These are phyloP conservation scores for Mus musculus DNA, from an alignment of 2,113 vertebrate genomes.

Conservation along the genomic window DNA sequence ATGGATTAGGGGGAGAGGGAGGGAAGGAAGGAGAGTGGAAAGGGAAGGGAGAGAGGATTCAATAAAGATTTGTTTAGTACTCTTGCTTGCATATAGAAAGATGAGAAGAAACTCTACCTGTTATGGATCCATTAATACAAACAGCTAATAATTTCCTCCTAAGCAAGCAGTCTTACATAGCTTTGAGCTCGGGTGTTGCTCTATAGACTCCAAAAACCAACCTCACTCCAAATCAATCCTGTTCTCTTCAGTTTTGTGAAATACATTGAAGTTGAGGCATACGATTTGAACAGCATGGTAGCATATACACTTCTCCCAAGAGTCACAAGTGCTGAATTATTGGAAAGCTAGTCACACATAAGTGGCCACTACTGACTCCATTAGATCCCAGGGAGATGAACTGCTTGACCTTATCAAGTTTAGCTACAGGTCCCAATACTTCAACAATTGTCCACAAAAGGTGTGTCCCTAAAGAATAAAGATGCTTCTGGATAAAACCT, in stretches of 20 bases:
- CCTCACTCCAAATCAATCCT: background rate
- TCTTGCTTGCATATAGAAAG: background rate
- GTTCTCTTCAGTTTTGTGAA: background rate
- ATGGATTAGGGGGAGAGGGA: background rate
- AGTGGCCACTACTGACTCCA: background rate
- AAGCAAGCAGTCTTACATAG: background rate
- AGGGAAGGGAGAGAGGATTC: rapidly evolving
- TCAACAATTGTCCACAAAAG: background rate
- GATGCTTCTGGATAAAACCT: background rate
- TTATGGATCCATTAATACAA: background rate
- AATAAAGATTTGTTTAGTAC: background rate
- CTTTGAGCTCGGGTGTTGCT: background rate
- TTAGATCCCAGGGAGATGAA: background rate
- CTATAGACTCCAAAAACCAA: background rate
- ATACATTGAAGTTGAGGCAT: background rate
- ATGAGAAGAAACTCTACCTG: background rate
- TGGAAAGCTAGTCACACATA: background rate
- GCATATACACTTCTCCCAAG: background rate
- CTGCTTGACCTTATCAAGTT: background rate
- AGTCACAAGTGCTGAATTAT: background rate
- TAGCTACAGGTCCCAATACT: background rate
- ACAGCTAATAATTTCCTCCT: background rate
- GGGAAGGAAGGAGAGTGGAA: background rate
- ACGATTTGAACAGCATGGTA: background rate
- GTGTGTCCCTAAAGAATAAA: background rate